These are phyloP conservation scores for Cathartes aura DNA, from an alignment of 2,113 vertebrate species.

Conservation along the genomic window DNA sequence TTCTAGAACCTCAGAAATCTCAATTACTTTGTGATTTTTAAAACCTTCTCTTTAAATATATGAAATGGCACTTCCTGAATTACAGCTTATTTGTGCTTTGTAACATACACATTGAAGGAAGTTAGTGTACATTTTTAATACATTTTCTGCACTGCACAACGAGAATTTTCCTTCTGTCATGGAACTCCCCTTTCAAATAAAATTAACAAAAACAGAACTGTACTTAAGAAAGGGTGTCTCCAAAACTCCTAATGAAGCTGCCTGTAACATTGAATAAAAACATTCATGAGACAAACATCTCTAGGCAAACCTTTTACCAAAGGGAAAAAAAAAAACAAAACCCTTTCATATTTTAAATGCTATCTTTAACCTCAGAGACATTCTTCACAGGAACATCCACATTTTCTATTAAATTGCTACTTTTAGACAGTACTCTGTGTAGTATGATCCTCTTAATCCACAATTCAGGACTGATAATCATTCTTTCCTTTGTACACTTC, in stretches of 20 bases:
- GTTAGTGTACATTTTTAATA: not conserved
- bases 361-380: not conserved
- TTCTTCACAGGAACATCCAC: not conserved
- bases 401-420: slow-evolving; percentile 44
- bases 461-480: slow-evolving; percentile 35
- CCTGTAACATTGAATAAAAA: not conserved
- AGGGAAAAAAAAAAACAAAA: not conserved
- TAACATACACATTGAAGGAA: not conserved
- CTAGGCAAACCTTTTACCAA: not conserved
- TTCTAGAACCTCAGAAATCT: not conserved
- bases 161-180: not conserved
- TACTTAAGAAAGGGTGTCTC: not conserved
- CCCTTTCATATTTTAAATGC: not conserved
- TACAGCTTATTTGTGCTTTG: not conserved
- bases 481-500: slow-evolving; percentile 39
- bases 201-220: not conserved
- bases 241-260: not conserved
- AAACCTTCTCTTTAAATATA: not conserved
- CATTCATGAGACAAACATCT: not conserved
- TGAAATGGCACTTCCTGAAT: not conserved
- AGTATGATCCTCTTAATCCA: slow-evolving; percentile 50
- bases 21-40: not conserved
- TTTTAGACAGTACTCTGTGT: slow-evolving; percentile 17
- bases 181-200: not conserved
- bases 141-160: not conserved